A percentile compares a stretch with the other conserved stretches of the same genome.
Conservation (phyloP, 30 jellyfish, hydroid and myxozoan genomes). For the Clytia hemisphaerica region DNA sequence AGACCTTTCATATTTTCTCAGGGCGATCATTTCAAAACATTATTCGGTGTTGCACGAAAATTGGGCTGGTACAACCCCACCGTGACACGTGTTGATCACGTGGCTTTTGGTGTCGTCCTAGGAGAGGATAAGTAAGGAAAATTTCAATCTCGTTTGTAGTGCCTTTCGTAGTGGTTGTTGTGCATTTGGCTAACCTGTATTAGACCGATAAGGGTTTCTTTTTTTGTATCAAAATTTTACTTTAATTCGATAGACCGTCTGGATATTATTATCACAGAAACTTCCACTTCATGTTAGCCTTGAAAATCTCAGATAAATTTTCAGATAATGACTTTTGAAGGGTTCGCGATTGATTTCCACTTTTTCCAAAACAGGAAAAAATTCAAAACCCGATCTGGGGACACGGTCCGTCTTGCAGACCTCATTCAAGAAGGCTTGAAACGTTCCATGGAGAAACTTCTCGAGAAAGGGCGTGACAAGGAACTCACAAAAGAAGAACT, state of each 20-base stretch:
- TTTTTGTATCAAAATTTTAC: not conserved
- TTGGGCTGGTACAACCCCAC: conserved; percentile 85
- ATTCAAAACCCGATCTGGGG: conserved; percentile 99
- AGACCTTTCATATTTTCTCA: not conserved
- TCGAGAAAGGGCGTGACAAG: conserved; percentile 93
- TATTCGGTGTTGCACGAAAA: conserved; percentile 64
- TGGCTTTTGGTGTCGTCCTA: conserved; percentile 96
- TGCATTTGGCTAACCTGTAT: not conserved
- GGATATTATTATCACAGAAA: too few species aligned
- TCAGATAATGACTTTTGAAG: not conserved
- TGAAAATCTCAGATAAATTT: not conserved
- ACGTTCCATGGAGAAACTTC: conserved; percentile 72
- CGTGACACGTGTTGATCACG: conserved; percentile 75
- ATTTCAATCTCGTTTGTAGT: not conserved
- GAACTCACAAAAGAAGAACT: conserved; percentile 75
- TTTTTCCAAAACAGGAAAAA: conserved; percentile 51
- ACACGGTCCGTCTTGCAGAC: conserved; percentile 79
- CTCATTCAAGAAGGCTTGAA: conserved; percentile 93
- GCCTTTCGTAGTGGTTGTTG: not conserved
- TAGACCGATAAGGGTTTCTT: not conserved
- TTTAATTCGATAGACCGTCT: too few species aligned
- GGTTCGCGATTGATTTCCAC: not conserved
- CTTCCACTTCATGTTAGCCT: too few species aligned
- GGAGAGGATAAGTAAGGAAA: conserved; percentile 91
- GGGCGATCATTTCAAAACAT: conserved; percentile 94